Base-by-base conservation (phyloP, 2,797 vertebrate genomes). In the Lagocephalus sceleratus region DNA sequence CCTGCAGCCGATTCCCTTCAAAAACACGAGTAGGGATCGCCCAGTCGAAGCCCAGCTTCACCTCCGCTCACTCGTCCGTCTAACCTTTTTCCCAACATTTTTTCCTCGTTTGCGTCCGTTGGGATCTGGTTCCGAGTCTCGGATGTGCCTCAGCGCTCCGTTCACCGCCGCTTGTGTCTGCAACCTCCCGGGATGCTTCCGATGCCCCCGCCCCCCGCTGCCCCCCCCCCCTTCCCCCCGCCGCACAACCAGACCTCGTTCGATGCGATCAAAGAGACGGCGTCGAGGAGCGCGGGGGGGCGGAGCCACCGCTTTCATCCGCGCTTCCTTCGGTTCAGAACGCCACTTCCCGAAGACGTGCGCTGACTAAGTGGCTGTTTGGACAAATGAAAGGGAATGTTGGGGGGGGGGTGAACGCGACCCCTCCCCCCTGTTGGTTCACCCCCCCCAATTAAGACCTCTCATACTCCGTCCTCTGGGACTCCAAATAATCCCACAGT, bases 231-330 rank as follows among this genome's bases (percentile, higher is more conserved):
- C 48, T 25, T 38, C 2, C 4, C 14, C 44, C 26, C 15, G 1
- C 15, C 40, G 44, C 54, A 45, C 23, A 25, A 25, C 7, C 23
- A 25, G 23, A n/a, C n/a, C 23, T 5, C 40, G 40, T 5, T 41
- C 40, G 62, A 39, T 38, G 43, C 63, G 85, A 86, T 86, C 75
- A 85, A 84, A 83, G 60, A 71, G 78, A 81, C 43, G 9, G n/a
- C 22, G 47, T 72, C 59, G 43, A 68, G 73, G 66, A 40, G 21
- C 64, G 60, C n/a, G 60, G 67, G 67, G 7, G 7, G 23, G 23
- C 23, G 23, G 23, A 25, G 23, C 23, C 51, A 4, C 49, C 26
- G 39, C 43, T 71, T 72, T 62, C 35, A n/a, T n/a, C n/a, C n/a
- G n/a, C n/a, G n/a, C n/a, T n/a, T n/a, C n/a, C n/a, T n/a, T 40